These are phyloP conservation scores for Phrixothrix hirtus DNA, from an alignment of 2,888 invertebrate species.

Conservation along the genomic window DNA sequence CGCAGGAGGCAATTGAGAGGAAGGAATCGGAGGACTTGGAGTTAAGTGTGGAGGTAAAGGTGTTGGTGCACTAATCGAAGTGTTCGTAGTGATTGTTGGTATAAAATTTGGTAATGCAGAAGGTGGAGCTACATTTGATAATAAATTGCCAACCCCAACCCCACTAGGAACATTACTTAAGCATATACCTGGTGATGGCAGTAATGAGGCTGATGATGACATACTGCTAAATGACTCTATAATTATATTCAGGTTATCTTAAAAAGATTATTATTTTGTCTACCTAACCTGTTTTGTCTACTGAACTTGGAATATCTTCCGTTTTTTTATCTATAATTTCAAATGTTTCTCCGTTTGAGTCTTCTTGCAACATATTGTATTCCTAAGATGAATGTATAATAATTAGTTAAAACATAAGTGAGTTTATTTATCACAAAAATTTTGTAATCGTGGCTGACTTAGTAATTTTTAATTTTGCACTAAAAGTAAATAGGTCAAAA, in stretches of 20 bases:
- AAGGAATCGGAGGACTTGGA: conserved; percentile 2
- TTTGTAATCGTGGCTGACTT: conserved; percentile 34
- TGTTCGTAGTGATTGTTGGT: conserved; percentile 46
- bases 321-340: conserved; percentile 55
- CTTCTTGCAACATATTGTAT: conserved; percentile 49
- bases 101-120: conserved; percentile 69
- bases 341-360: conserved; percentile 56
- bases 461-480: conserved; percentile 1
- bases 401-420: neutral
- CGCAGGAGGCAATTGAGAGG: conserved; percentile 9
- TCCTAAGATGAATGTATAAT: too few species aligned
- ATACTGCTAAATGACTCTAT: conserved; percentile 54
- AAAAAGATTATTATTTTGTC: conserved; percentile 1
- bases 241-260: too few species aligned
- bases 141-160: conserved; percentile 61
- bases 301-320: conserved; percentile 17
- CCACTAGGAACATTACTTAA: conserved; percentile 44
- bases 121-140: conserved; percentile 72
- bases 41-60: conserved; percentile 18
- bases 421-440: conserved; percentile 11
- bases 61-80: conserved; percentile 13
- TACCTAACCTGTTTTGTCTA: conserved; percentile 42
- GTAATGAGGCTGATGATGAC: conserved; percentile 53
- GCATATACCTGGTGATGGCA: conserved; percentile 56
- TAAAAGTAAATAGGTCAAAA: neutral